Evolutionary conservation across 2,113 vertebrate genomes (phyloP), one percentile per base, ranked within the genome.

Genomic region (Amia ocellicauda): DNA sequence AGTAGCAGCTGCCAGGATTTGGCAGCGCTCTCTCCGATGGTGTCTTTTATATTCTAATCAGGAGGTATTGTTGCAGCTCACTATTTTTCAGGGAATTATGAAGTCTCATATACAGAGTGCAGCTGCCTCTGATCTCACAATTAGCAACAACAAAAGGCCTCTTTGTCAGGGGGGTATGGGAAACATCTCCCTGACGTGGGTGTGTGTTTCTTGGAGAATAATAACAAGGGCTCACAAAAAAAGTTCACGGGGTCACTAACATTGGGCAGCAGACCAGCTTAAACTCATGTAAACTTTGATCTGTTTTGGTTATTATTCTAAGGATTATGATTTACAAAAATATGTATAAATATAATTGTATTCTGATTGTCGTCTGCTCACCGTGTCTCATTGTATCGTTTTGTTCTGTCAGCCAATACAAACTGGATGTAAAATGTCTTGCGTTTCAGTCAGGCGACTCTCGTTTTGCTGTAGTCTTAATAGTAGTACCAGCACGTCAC

Each of bases 151-250:
- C 78, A 83, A 81, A 82, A 75, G 3, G 58, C 26, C 61, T 72
- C 76, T 82, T 86, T 86, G 81, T 85, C 73, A 57, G 50, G 27
- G n/a, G 67, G 49, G 56, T 65, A 70, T 79, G 75, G 78, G 80
- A 83, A 83, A 80, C 69, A 55, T 54, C 64, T 64, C 71, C 65
- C 71, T 67, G 45, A 75, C 74, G 69, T 67, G 77, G 69, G 68
- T 67, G 60, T 78, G 64, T 80, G 72, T 74, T 31, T 62, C 31
- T 49, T 47, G 45, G 23, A 28, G 23, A 28, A 29, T 74, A 72
- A 70, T 73, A 80, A 66, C 77, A 70, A 68, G 52, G 70, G 4
- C 55, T 66, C 57, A 52, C 64, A 68, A 67, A n/a, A n/a, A 74
- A 69, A 77, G 58, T 66, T 69, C n/a, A 59, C 36, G 36, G 1